Evolutionary conservation across 2,113 vertebrate genomes (phyloP).

Genomic region (Notothenia coriiceps): DNA sequence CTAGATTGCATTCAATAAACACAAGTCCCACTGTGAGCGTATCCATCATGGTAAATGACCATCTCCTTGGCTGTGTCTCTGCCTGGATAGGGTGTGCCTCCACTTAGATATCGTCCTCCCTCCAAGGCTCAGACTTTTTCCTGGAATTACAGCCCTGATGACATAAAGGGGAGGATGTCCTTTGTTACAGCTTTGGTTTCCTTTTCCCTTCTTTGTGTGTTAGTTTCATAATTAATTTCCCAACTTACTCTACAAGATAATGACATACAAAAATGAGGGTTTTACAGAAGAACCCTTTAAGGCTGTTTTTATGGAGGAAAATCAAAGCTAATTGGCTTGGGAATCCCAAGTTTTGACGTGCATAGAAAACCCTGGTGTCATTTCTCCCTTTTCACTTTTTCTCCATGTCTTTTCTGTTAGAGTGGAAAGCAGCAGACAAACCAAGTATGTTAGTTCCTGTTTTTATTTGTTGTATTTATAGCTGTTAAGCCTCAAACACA

Average conservation of each 20-base stretch:
- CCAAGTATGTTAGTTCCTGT: neutral
- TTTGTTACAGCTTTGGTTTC: conserved; percentile 51
- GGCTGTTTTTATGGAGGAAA: neutral
- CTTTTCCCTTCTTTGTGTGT: conserved; percentile 13
- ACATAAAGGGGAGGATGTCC: conserved; percentile 56
- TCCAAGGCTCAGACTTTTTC: conserved; percentile 37
- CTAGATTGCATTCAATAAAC: conserved; percentile 5
- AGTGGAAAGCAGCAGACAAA: neutral
- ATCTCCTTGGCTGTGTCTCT: neutral
- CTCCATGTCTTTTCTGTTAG: neutral
- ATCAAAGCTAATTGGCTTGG: conserved; percentile 17
- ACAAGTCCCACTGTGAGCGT: neutral
- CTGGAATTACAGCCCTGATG: conserved; percentile 36
- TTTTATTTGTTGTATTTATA: neutral
- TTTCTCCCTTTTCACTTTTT: neutral
- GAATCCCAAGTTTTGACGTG: neutral
- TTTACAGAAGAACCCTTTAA: neutral
- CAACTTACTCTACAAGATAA: neutral
- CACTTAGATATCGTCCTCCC: neutral
- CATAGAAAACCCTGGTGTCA: neutral
- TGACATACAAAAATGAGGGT: neutral
- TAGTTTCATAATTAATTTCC: conserved; percentile 41
- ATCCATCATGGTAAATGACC: conserved; percentile 11
- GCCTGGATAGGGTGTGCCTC: conserved; percentile 4
- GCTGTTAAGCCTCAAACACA: neutral